Evolutionary conservation across 2,888 invertebrate species (phyloP), one percentile per base, ranked within the genome.

Genomic region (Poecilus cupreus): DNA sequence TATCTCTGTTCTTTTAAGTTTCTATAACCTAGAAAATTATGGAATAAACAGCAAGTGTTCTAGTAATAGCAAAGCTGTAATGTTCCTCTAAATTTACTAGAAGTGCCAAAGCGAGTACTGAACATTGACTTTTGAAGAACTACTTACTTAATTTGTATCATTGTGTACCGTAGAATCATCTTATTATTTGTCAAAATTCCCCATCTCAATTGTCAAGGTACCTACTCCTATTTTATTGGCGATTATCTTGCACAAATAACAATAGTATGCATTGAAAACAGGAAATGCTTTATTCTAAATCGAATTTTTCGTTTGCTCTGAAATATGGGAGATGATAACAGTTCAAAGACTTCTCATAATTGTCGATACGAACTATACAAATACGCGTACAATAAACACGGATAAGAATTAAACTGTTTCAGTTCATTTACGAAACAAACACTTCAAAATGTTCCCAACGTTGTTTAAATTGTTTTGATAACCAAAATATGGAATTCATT

Each of bases 331-430:
- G 37, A 68, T 68, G 64, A 68, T 68, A 68, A 68, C 64, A 68
- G 64, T 68, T 68, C 64, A 68, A 68, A 68, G 64, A 68, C 64
- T 68, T 68, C 64, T 68, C 13, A 37, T 37, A 16, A 18, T 18
- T 68, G 37, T 68, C 64, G 64, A 68, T 68, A 68, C 37, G 64
- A 11, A 68, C 37, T 68, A 68, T 68, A 68, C 64, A 68, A 68
- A 68, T 68, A 68, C 37, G 13, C 16, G 3, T 11, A 68, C 32
- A 39, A 68, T 37, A 68, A 68, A 68, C 37, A 68, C 22, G 37
- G 37, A 68, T 68, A 37, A 68, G 64, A 68, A 68, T 68, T 68
- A 37, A 37, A 68, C 18, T 68, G 64, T 68, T 68, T 37, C 37
- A 24, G n/a, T 60, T 24, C 60, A 60, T 60, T 24, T 60, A 57